Percentiles rank a stretch among this genome's conserved stretches.
Evolutionary conservation across 1,140 invertebrate species (phyloP).

Genomic region (Trachymyrmex septentrionalis): DNA sequence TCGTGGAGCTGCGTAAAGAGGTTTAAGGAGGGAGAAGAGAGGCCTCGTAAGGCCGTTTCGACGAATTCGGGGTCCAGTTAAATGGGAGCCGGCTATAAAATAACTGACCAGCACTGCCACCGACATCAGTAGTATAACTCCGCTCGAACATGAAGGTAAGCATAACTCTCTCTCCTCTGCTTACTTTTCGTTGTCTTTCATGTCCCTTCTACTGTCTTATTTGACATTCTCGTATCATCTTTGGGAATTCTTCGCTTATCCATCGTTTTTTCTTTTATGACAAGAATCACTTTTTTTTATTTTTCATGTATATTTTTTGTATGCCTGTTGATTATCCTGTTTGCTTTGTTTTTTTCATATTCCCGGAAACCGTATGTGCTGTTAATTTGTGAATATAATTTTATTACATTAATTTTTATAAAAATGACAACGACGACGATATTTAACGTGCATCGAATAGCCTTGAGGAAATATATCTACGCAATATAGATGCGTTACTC

Average conservation of each 20-base stretch:
- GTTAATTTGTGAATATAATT: conserved; percentile 30
- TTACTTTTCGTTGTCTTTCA: background rate
- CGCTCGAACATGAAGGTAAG: conserved; percentile 79
- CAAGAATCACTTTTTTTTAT: conserved; percentile 3
- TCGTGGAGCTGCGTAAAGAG: background rate
- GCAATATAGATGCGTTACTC: too few relatives aligned
- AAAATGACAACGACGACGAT: background rate
- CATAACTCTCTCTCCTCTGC: background rate
- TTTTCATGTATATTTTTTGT: background rate
- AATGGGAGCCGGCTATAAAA: conserved; percentile 74
- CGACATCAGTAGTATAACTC: conserved; percentile 76
- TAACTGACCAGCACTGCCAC: conserved; percentile 61
- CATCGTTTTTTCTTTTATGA: background rate
- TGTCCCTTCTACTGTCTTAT: background rate
- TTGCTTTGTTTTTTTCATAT: background rate
- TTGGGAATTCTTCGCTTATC: background rate
- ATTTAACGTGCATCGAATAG: background rate
- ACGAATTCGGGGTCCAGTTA: conserved; percentile 71
- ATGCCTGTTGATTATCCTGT: background rate
- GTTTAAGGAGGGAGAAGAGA: background rate
- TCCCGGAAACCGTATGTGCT: background rate
- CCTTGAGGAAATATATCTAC: background rate
- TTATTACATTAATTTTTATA: background rate
- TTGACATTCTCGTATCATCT: conserved; percentile 75
- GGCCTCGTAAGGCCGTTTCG: conserved; percentile 19